Base-by-base conservation (phyloP, 1,140 invertebrate genomes). In the Agrypnia vestita region DNA sequence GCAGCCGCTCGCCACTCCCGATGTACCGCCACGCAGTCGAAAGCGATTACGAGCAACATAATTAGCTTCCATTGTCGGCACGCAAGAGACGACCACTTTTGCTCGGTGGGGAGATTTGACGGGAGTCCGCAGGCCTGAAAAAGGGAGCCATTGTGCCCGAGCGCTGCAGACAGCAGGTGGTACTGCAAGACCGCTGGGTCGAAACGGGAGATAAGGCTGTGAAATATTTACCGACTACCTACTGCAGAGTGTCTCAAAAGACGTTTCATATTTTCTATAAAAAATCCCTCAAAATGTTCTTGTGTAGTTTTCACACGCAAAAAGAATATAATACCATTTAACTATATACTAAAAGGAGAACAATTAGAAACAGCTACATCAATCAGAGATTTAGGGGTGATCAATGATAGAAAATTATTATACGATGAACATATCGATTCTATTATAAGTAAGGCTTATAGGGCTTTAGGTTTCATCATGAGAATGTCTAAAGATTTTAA, bases 141-240 rank as follows among this genome's bases (percentile, higher is more conserved):
- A 62, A 62, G 59, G 49, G 25, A 62, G 13, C 59, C 59, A 62
- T 62, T 62, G 59, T 62, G 17, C 25, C 8, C 4, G 17, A 10
- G 19, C 9, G 59, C 49, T 51, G 49, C 59, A 62, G 59, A 21
- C 25, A 19, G 59, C 59, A 25, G 59, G 8, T 25, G 59, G 59
- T 12, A 21, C 25, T 21, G 19, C 59, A 21, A 62, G 59, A 43
- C 8, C 59, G 17, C 19, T 35, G 17, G 25, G 25, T 10, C 25
- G 59, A 10, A 43, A 62, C 59, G 0, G 25, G 25, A 62, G 59
- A 62, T 62, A 62, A 62, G 25, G 19, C 15, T 61, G 15, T 35
- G 17, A 53, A 53, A 53, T 61, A 6, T 35, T 1, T 35, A 35
- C 25, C 25, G 1, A 35, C 6, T 35, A 35, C 25, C 25, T 35